Conservation (phyloP, 2,797 vertebrate species). For the Carapus acus region DNA sequence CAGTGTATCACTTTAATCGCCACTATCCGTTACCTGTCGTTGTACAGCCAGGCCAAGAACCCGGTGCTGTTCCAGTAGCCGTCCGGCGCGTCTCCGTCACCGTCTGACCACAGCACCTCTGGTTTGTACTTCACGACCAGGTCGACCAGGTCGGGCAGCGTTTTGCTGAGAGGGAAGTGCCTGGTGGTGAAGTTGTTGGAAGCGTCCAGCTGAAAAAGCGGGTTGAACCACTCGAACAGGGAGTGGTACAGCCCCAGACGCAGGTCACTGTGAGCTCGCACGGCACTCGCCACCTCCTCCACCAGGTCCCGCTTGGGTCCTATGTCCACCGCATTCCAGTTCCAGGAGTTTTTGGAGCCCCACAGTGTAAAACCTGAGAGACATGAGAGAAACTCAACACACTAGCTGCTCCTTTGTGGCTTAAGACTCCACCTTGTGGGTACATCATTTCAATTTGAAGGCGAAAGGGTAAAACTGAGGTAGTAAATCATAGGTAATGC, state of each 20-base stretch:
- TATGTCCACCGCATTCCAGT: constrained; percentile 88
- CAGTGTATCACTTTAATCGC: neutral
- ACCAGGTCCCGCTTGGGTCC: constrained; percentile 87
- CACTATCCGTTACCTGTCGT: constrained; percentile 79
- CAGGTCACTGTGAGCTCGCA: constrained; percentile 74
- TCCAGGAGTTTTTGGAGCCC: constrained; percentile 90
- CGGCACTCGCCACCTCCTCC: constrained; percentile 74
- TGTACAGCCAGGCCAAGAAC: constrained; percentile 97
- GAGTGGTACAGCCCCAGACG: constrained; percentile 93
- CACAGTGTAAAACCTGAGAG: constrained; percentile 88
- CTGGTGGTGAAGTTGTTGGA: constrained; percentile 71
- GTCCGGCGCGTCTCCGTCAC: constrained; percentile 81
- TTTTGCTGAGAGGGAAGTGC: constrained; percentile 79
- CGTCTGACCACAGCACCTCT: constrained; percentile 93
- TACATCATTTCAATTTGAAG: no score
- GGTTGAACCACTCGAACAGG: constrained; percentile 96
- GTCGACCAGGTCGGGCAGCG: constrained; percentile 88
- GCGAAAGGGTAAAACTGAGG: neutral
- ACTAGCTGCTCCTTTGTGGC: constrained; percentile 3
- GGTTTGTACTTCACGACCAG: constrained; percentile 82
- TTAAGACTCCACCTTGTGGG: no score
- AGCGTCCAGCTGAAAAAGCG: constrained; percentile 78
- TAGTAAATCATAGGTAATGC: neutral
- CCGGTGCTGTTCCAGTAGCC: constrained; percentile 95
- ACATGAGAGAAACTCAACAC: no score